Percentiles rank a stretch among this genome's conserved stretches.
These are phyloP conservation scores for Acrossocheilus fasciatus DNA, from an alignment of 2,797 vertebrate genomes.

Conservation along the genomic window DNA sequence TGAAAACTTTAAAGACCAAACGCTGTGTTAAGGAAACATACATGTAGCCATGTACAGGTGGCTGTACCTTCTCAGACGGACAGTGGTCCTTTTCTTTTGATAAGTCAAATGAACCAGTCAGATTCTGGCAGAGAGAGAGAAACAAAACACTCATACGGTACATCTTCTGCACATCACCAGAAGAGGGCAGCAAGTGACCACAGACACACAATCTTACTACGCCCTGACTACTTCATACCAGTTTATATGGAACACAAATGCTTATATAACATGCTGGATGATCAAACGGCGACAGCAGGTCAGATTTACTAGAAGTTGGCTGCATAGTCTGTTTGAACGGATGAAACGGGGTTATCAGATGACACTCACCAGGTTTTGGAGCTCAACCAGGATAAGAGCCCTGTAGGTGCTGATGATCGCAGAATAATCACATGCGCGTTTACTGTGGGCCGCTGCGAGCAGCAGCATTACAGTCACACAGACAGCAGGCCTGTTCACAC, in stretches of 20 bases:
- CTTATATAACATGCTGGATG: neutral
- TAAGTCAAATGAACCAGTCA: constrained; percentile 65
- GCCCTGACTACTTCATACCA: neutral
- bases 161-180: constrained; percentile 10
- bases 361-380: constrained; percentile 75
- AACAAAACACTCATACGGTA: neutral
- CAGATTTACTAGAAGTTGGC: neutral
- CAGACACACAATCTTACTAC: neutral
- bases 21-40: constrained; percentile 13
- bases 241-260: neutral
- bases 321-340: neutral
- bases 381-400: constrained; percentile 72
- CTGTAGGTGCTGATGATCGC: constrained; percentile 76
- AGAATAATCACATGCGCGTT: constrained; percentile 74
- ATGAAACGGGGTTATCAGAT: neutral
- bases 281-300: neutral
- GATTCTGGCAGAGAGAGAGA: constrained; percentile 68
- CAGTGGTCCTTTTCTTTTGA: constrained; percentile 72
- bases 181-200: constrained; percentile 38
- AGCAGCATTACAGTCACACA: constrained; percentile 74
- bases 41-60: neutral
- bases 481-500: constrained; percentile 74
- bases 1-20: neutral
- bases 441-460: constrained; percentile 67
- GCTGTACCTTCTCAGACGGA: constrained; percentile 76